Evolutionary conservation across 1,140 invertebrate genomes (phyloP), one percentile per base, ranked within the genome.

Genomic region (Bombus waltoni): DNA sequence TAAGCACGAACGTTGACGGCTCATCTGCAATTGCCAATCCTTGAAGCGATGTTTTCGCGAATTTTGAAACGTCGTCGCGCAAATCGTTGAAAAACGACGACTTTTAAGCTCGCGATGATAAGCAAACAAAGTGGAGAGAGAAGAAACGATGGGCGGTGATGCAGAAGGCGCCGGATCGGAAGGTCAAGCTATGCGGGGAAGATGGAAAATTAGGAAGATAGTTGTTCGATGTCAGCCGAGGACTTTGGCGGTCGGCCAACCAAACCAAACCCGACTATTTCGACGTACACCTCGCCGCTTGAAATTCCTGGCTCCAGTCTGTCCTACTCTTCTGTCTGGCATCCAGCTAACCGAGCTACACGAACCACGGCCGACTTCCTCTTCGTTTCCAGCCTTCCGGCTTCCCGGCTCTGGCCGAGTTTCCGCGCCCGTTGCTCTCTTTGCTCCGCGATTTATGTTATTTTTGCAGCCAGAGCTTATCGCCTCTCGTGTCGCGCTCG

Each of bases 161-260:
- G 40, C 15, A 28, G 40, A 44, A 44, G 42, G 40, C 18, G 57
- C 75, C 35, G 75, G 5, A 40, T 68, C 9, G 71, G 57, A 85
- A 81, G 84, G 84, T 81, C 84, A 75, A 74, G 22, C 57, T 35
- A 44, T 2, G 18, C 57, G 28, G 65, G 32, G 15, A 82, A 78
- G 53, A 74, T 57, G 32, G 86, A 78, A 88, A 91, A 91, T 93
- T 93, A 89, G 89, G 88, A 86, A 83, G 88, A 92, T 92, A 88
- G 82, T 77, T 87, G 28, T 57, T 42, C 70, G 81, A 84, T 87
- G 87, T 82, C 86, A 59, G 88, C 68, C 53, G 75, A 68, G 84
- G 83, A 86, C 85, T 83, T 86, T 93, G 92, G 92, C 91, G 15
- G 32, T 9, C 10, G 65, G 77, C 92, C 92, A 92, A 38, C 18